Percentiles rank a stretch among this genome's conserved stretches.
phyloP scores from a whole-genome alignment of 2,888 invertebrate species.

The Pogonocherus hispidulus region DNA sequence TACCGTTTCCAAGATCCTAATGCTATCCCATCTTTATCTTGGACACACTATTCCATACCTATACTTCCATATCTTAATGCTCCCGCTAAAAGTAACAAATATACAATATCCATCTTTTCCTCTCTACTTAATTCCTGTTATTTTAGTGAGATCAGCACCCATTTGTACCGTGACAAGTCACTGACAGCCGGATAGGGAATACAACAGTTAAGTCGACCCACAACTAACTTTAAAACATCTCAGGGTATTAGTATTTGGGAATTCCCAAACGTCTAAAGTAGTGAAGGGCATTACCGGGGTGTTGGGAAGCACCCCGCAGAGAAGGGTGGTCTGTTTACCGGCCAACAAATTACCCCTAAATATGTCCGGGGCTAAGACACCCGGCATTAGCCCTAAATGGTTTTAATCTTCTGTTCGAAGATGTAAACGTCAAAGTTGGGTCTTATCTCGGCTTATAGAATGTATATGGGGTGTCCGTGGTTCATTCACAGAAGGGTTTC shows the following conservation, averaged over 20 bases:
- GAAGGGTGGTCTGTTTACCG: conserved; percentile 64
- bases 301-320: conserved; percentile 58
- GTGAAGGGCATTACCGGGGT: conserved; percentile 52
- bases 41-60: no score
- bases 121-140: not conserved
- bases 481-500: not conserved
- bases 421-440: conserved; percentile 45
- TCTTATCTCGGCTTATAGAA: conserved; percentile 7
- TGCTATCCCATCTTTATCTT: no score
- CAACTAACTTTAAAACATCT: conserved; percentile 30
- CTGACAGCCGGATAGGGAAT: conserved; percentile 24
- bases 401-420: conserved; percentile 49
- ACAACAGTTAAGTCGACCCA: conserved; percentile 22
- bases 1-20: no score
- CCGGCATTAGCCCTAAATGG: conserved; percentile 36
- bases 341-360: conserved; percentile 59
- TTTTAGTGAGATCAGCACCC: conserved; percentile 12
- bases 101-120: not conserved
- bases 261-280: conserved; percentile 53
- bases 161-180: conserved; percentile 16
- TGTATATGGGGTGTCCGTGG: not conserved
- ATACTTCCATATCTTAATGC: no score
- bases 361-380: conserved; percentile 47
- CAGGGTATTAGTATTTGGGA: conserved; percentile 47
- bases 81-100: no score